Percentiles rank a stretch among this genome's conserved stretches.
These are phyloP conservation scores for Vidua macroura DNA, from an alignment of 2,113 vertebrate genomes.

Conservation along the genomic window DNA sequence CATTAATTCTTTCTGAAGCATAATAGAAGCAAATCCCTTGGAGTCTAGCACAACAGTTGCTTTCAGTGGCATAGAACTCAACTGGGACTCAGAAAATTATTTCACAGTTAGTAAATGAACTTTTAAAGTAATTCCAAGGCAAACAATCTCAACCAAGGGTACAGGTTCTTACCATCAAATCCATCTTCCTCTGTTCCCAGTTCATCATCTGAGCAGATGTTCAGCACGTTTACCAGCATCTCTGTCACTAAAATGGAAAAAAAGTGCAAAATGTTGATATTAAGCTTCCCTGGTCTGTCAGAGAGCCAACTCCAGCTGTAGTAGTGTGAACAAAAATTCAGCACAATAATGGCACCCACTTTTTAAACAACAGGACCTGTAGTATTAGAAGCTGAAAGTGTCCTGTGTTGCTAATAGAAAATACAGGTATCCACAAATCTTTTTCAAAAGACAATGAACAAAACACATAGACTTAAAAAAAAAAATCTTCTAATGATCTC, in stretches of 20 bases:
- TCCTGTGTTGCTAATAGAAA: neutral
- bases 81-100: neutral
- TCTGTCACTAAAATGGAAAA: slow-evolving; percentile 85
- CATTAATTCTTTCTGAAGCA: slow-evolving; percentile 25
- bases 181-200: slow-evolving; percentile 93
- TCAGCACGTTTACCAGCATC: slow-evolving; percentile 97
- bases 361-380: neutral
- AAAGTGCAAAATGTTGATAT: neutral
- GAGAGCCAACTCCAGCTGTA: neutral
- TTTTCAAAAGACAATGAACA: neutral
- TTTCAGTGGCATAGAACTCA: slow-evolving; percentile 12
- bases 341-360: neutral
- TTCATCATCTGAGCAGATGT: slow-evolving; percentile 98
- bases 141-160: neutral
- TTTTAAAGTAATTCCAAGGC: neutral
- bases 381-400: neutral
- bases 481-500: neutral
- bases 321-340: neutral
- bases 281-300: neutral
- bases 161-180: slow-evolving; percentile 87
- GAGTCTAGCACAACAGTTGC: neutral
- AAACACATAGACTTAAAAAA: neutral
- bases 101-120: neutral
- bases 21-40: neutral
- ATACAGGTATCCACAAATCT: neutral